These are phyloP conservation scores for Salticus scenicus DNA, from an alignment of 2,888 invertebrate genomes.

Conservation along the genomic window DNA sequence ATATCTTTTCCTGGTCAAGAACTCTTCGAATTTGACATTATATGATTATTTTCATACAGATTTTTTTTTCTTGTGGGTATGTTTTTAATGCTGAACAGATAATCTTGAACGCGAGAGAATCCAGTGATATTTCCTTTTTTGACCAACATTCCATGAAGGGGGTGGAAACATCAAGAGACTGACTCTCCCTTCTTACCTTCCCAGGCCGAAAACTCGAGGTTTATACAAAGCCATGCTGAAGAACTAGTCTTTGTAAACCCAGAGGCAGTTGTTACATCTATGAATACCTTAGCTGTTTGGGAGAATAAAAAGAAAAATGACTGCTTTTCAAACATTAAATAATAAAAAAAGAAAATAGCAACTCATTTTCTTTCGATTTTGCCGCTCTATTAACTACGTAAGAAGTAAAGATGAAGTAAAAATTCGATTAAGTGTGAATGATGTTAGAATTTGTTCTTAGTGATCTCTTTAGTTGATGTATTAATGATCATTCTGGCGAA, in stretches of 20 bases:
- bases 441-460: neutral
- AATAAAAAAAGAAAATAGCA: neutral
- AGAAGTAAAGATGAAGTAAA: neutral
- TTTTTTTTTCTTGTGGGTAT: neutral
- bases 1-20: no score
- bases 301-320: neutral
- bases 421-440: neutral
- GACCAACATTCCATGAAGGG: constrained; percentile 21
- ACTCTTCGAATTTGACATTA: no score
- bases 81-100: neutral
- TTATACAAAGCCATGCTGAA: neutral
- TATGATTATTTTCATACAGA: no score
- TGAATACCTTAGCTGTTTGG: neutral
- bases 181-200: neutral
- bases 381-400: neutral
- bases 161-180: constrained; percentile 1
- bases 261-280: neutral
- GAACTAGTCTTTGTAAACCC: neutral
- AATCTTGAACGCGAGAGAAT: neutral
- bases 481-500: neutral
- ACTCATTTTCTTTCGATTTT: neutral
- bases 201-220: neutral
- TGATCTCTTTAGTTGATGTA: neutral
- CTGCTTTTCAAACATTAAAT: constrained; percentile 1
- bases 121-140: constrained; percentile 19